These are phyloP conservation scores for Rhegmatorhina hoffmannsi DNA, from an alignment of 2,113 vertebrate genomes.

Conservation along the genomic window DNA sequence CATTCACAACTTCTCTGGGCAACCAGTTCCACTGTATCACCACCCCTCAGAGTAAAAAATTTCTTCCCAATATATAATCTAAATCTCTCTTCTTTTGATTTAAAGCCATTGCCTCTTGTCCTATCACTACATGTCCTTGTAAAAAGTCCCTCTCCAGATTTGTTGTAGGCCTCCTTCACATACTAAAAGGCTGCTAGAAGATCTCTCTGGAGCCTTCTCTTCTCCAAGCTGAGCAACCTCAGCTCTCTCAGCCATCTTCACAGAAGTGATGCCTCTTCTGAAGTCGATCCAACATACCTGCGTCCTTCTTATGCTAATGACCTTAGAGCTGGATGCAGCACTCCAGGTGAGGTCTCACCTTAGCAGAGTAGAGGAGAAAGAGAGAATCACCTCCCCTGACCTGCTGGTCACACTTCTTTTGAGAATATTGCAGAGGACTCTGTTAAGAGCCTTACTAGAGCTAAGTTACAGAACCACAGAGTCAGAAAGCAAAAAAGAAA, in stretches of 20 bases:
- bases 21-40: accelerated
- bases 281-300: neutral
- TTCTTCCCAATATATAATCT: neutral
- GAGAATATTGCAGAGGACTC: neutral
- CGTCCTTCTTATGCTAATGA: neutral
- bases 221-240: neutral
- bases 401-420: neutral
- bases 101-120: neutral
- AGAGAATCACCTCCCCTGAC: neutral
- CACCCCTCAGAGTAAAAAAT: neutral
- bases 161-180: neutral
- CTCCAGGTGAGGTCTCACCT: neutral
- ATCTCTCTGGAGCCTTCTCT: neutral
- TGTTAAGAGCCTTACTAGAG: neutral
- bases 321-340: neutral
- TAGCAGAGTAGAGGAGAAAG: neutral
- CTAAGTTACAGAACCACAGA: neutral
- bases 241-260: neutral
- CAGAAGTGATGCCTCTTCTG: neutral
- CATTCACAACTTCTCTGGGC: neutral
- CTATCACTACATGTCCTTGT: neutral
- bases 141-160: neutral
- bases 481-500: neutral
- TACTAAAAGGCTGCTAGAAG: neutral
- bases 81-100: neutral